phyloP scores from a whole-genome alignment of 2,888 invertebrate species.

The Syrista parreyssii region DNA sequence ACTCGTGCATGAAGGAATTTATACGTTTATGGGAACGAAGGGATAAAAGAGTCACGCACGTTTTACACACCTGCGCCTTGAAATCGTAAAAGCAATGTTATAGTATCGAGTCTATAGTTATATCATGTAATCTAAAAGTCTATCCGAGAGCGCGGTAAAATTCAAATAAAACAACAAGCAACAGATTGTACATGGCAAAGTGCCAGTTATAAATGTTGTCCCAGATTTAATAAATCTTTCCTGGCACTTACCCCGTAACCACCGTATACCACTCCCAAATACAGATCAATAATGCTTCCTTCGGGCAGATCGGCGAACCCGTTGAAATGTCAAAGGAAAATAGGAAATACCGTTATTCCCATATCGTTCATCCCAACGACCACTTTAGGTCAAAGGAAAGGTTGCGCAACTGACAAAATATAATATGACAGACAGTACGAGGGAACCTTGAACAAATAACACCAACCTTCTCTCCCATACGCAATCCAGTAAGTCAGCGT shows the following conservation, averaged over 20 bases:
- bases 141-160: conserved; percentile 5
- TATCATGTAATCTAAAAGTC: neutral
- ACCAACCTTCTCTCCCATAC: neutral
- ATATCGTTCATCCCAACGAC: neutral
- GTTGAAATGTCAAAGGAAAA: neutral
- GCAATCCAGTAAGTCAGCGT: neutral
- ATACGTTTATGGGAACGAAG: neutral
- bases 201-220: conserved; percentile 25
- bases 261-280: neutral
- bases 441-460: neutral
- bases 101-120: neutral
- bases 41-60: neutral
- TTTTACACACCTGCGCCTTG: neutral
- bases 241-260: neutral
- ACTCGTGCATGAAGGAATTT: neutral
- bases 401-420: neutral
- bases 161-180: conserved; percentile 34
- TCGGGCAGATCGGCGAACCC: neutral
- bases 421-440: neutral
- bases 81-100: neutral
- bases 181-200: conserved; percentile 33
- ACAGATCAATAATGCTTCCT: neutral
- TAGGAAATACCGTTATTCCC: neutral
- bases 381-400: neutral
- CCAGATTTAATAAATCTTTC: neutral